Evolutionary conservation across 2,888 invertebrate genomes (phyloP), one percentile per base, ranked within the genome.

Genomic region (Odontomyia ornata): DNA sequence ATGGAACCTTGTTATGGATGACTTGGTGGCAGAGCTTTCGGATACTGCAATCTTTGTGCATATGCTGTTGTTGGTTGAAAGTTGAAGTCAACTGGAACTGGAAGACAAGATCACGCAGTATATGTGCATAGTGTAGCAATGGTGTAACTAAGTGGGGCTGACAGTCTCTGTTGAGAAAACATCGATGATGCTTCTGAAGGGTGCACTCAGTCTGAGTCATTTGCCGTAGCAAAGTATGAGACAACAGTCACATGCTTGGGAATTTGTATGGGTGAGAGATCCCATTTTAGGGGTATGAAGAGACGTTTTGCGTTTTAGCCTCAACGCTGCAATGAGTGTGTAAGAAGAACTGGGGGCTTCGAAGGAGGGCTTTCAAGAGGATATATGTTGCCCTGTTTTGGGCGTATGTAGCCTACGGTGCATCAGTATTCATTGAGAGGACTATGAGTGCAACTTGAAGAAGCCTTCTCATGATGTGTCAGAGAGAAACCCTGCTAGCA

Each of bases 1-100:
- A n/a, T 64, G 64, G 64, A 64, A 30, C n/a, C 64, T 64, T 13
- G 18, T 64, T 2, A 64, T 64, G 64, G 64, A 64, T 18, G n/a
- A 1, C 30, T 25, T 64, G 15, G 7, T 64, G 64, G 7, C 11
- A 15, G n/a, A n/a, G 13, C 30, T 64, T 15, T 21, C 21, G 2
- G n/a, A 1, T 13, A 3, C 7, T 64, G 30, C 23, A 30, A 30
- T 3, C 1, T 13, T 4, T 30, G 13, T 30, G 64, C 64, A 0
- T 64, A 64, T 30, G 64, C 64, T 11, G 64, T 28, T 18, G 60
- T 18, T 52, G 4, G 18, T 52, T 15, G 52, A 52, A 18, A 15
- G 52, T 15, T 4, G 52, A 52, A 18, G n/a, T 15, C 52, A 15
- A 52, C 4, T 15, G 4, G 52, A 52, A 7, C n/a, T 52, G 13